Conservation (phyloP, 2,113 vertebrate species). For the Ginglymostoma cirratum region DNA sequence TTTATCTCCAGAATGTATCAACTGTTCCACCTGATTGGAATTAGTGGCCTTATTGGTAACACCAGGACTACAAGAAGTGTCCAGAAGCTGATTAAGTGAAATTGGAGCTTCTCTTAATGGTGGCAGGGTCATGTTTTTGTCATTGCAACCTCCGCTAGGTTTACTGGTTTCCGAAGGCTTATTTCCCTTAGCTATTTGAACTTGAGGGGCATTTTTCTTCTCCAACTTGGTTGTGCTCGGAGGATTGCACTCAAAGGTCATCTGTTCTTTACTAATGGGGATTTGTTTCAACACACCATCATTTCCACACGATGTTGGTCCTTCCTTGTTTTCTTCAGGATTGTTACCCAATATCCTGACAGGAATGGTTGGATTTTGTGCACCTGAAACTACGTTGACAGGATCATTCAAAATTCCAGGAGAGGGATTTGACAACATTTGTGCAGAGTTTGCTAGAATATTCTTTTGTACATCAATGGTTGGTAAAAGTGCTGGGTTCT, state of each 20-base stretch:
- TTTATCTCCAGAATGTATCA: slow-evolving; percentile 14
- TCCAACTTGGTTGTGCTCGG: slow-evolving; percentile 54
- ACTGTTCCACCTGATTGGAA: neutral
- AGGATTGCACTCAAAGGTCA: slow-evolving; percentile 56
- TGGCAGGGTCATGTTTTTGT: slow-evolving; percentile 61
- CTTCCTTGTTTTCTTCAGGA: slow-evolving; percentile 68
- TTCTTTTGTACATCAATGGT: slow-evolving; percentile 70
- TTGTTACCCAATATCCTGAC: slow-evolving; percentile 53
- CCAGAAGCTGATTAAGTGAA: slow-evolving; percentile 87
- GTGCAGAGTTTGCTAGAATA: slow-evolving; percentile 64
- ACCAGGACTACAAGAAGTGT: slow-evolving; percentile 71
- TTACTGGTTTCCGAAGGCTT: slow-evolving; percentile 52
- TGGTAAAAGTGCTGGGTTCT: slow-evolving; percentile 67
- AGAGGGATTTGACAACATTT: slow-evolving; percentile 60
- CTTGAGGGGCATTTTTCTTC: slow-evolving; percentile 65
- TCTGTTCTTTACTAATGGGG: slow-evolving; percentile 65
- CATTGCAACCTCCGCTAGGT: slow-evolving; percentile 55
- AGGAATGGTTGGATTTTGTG: slow-evolving; percentile 55
- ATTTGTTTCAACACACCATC: slow-evolving; percentile 58
- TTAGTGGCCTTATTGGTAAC: slow-evolving; percentile 63
- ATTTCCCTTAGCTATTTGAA: slow-evolving; percentile 59
- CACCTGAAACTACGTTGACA: slow-evolving; percentile 56
- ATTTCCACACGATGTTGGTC: slow-evolving; percentile 53
- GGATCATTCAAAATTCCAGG: slow-evolving; percentile 59
- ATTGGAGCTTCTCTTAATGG: slow-evolving; percentile 77